A percentile compares a stretch with the other conserved stretches of the same genome.
Evolutionary conservation across 2,888 invertebrate genomes (phyloP).

Genomic region (Erpobdella octoculata): DNA sequence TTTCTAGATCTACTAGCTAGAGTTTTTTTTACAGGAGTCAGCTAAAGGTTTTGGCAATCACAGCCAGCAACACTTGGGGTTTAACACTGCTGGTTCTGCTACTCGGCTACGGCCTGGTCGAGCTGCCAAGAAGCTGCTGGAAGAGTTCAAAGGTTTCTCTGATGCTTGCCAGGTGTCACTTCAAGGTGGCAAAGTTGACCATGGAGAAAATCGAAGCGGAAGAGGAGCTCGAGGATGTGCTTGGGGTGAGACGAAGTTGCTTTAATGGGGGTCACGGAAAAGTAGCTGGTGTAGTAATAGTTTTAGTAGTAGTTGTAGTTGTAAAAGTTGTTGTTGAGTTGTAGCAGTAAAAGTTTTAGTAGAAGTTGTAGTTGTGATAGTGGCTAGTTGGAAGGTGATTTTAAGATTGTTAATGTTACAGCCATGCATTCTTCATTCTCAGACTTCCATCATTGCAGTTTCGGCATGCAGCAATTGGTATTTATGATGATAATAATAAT

Average conservation of each 20-base stretch:
- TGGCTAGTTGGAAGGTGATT: too few species aligned
- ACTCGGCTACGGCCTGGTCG: conserved; percentile 86
- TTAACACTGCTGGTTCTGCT: conserved; percentile 83
- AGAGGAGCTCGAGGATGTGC: conserved; percentile 85
- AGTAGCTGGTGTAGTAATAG: neutral
- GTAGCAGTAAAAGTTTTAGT: neutral
- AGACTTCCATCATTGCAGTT: too few species aligned
- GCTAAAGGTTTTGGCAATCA: conserved; percentile 89
- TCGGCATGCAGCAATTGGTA: too few species aligned
- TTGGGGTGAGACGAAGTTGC: conserved; percentile 63
- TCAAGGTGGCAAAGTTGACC: conserved; percentile 84
- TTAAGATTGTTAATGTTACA: too few species aligned
- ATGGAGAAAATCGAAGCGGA: conserved; percentile 93
- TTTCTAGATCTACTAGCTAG: too few species aligned
- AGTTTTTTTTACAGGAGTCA: conserved; percentile 66
- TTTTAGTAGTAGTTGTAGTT: neutral
- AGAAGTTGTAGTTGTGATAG: neutral
- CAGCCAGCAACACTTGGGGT: conserved; percentile 99
- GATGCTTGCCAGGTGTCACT: conserved; percentile 72
- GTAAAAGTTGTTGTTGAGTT: neutral
- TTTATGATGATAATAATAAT: too few species aligned
- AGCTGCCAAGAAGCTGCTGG: conserved; percentile 82
- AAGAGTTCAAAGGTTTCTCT: conserved; percentile 67
- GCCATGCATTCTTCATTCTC: too few species aligned
- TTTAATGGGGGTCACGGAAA: neutral